phyloP scores from a whole-genome alignment of 92 coral and sea anemone genomes.

The Bergia sp. region DNA sequence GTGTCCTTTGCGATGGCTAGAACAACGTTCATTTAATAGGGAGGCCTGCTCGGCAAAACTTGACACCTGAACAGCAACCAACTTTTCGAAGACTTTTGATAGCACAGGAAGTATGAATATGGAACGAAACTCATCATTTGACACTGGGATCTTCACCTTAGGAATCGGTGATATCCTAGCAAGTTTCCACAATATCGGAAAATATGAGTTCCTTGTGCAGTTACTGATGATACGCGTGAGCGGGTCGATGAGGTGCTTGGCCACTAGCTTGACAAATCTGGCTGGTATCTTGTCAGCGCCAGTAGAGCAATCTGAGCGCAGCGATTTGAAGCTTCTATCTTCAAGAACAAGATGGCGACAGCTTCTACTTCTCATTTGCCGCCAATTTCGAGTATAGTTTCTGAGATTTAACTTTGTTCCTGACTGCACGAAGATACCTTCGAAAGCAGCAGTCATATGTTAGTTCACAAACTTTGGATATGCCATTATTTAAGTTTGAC shows the following conservation, averaged over 20 bases:
- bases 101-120: too few relatives aligned
- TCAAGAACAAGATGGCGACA: too few relatives aligned
- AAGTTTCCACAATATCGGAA: slow-evolving; percentile 41
- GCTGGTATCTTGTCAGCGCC: slow-evolving; percentile 16
- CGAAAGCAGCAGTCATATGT: slow-evolving; percentile 80
- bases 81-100: too few relatives aligned
- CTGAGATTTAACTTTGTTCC: slow-evolving; percentile 70
- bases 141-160: too few relatives aligned
- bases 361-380: too few relatives aligned
- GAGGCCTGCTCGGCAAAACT: too few relatives aligned
- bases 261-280: slow-evolving; percentile 45
- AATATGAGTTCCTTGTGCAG: slow-evolving; percentile 25
- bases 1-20: too few relatives aligned
- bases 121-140: too few relatives aligned
- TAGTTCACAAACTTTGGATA: slow-evolving; percentile 62
- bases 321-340: not conserved
- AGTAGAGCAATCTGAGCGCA: slow-evolving; percentile 19
- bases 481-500: slow-evolving; percentile 56
- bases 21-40: too few relatives aligned
- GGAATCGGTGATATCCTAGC: too few relatives aligned
- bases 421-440: slow-evolving; percentile 75
- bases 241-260: slow-evolving; percentile 45
- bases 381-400: slow-evolving; percentile 67
- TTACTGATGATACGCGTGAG: slow-evolving; percentile 51
- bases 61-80: too few relatives aligned